These are phyloP conservation scores for Ursus arctos DNA, from an alignment of 2,113 vertebrate species.

Conservation along the genomic window DNA sequence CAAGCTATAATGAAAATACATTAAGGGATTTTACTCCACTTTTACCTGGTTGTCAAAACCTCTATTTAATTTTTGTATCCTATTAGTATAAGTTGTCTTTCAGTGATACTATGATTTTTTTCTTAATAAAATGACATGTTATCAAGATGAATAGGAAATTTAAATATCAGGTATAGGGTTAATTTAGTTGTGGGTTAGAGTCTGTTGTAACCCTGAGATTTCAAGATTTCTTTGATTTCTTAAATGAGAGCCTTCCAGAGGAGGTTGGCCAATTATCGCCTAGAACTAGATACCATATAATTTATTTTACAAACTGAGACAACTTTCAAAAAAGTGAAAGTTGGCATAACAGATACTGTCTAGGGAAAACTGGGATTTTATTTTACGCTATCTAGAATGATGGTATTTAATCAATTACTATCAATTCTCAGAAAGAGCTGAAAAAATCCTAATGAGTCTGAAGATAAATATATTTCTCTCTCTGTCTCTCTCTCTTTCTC, in stretches of 20 bases:
- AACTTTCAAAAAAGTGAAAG: background rate
- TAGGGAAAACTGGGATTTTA: background rate
- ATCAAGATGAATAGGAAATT: background rate
- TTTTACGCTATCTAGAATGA: background rate
- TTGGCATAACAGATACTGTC: background rate
- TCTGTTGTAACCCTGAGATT: background rate
- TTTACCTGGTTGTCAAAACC: background rate
- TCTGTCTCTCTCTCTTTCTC: background rate
- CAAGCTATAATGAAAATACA: background rate
- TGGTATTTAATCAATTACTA: background rate
- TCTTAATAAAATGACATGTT: background rate
- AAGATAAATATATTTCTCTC: background rate
- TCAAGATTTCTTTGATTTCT: background rate
- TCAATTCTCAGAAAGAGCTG: background rate
- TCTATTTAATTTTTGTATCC: background rate
- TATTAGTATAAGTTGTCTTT: background rate
- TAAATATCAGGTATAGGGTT: background rate
- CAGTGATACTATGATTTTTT: background rate
- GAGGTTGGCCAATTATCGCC: background rate
- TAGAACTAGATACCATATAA: background rate
- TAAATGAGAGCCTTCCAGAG: background rate
- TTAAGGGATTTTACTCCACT: background rate
- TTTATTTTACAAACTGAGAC: background rate
- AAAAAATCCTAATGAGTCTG: background rate
- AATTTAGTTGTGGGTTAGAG: background rate